Percentiles rank a stretch among this genome's conserved stretches.
Conservation (phyloP, 2,797 vertebrate species). For the Champsocephalus gunnari region DNA sequence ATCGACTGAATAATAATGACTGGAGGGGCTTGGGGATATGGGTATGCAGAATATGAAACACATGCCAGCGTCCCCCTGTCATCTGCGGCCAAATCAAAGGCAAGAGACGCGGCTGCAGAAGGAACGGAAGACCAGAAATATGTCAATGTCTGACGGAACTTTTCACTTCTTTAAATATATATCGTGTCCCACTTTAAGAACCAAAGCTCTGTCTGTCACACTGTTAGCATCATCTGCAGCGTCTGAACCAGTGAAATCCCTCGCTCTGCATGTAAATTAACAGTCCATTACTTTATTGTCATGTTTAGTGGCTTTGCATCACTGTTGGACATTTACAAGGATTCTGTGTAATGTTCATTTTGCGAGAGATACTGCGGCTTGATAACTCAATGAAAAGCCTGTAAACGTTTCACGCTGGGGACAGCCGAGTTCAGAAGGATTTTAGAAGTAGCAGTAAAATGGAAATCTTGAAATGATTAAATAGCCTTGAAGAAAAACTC, state of each 20-base stretch:
- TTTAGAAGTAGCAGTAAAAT: slow-evolving; percentile 40
- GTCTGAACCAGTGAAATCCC: slow-evolving; percentile 33
- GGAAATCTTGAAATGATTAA: slow-evolving; percentile 28
- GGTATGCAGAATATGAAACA: slow-evolving; percentile 69
- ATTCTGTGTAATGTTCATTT: slow-evolving; percentile 36
- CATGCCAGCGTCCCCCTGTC: slow-evolving; percentile 63
- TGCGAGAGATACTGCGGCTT: slow-evolving; percentile 41
- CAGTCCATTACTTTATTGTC: slow-evolving; percentile 61
- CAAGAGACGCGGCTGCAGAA: slow-evolving; percentile 20
- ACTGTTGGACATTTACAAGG: slow-evolving; percentile 62
- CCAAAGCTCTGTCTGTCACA: slow-evolving; percentile 1
- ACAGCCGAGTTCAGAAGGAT: slow-evolving; percentile 46
- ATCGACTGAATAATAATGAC: slow-evolving; percentile 87
- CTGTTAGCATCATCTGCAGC: slow-evolving; percentile 28
- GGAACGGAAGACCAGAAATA: slow-evolving; percentile 24
- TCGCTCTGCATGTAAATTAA: slow-evolving; percentile 49
- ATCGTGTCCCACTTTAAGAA: neutral
- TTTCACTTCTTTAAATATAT: neutral
- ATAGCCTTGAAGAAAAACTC: slow-evolving; percentile 5
- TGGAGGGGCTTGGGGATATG: slow-evolving; percentile 68
- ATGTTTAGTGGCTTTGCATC: slow-evolving; percentile 54
- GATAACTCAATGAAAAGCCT: slow-evolving; percentile 55
- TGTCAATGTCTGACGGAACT: slow-evolving; percentile 17
- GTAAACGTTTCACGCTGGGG: slow-evolving; percentile 51
- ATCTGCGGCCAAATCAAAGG: slow-evolving; percentile 42